Base-by-base conservation (phyloP, 2,888 invertebrate genomes). In the Augochlorella aurata region DNA sequence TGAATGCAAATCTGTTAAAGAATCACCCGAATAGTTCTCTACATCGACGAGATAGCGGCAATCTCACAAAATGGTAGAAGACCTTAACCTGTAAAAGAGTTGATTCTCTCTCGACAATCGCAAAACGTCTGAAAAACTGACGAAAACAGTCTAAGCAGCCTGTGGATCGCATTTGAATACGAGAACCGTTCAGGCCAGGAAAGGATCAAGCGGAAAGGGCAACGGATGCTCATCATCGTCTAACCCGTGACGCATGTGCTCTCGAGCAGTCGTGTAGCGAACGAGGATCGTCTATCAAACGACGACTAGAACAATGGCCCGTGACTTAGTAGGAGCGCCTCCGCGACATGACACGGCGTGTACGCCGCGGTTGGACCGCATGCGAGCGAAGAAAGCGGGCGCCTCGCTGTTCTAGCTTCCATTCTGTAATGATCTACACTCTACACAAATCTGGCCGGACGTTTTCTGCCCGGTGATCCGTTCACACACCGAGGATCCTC, bases 261-360 rank as follows among this genome's bases (percentile, higher is more conserved):
- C 87, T 79, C 83, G 88, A 84, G 88, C 83, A 86, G 86, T 88
- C 89, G 84, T 89, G 90, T 87, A 89, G 84, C 88, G 87, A 91
- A 89, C 90, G 90, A 88, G 83, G 77, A 83, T 91, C 91, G 90
- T 91, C 87, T 88, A 90, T 91, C 91, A 84, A 87, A 78, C 84
- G 85, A 74, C 82, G 91, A 87, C 86, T 91, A 89, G 91, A 91
- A 90, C 90, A 91, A 90, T 89, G 90, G 85, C 73, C 79, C 77
- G 82, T 79, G 81, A 82, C 80, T 75, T 87, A 76, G 86, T 81
- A 83, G 87, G 83, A 87, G 81, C 79, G 79, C 67, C 84, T 84
- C 77, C 75, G 72, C 80, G 75, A 85, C 87, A 87, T 61, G 85
- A 76, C 77, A 75, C 74, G 79, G 74, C 74, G 63, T 77, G 85